A percentile compares a stretch with the other conserved stretches of the same genome.
Conservation (phyloP, 2,113 vertebrate genomes). For the rat (Rattus norvegicus) region DNA sequence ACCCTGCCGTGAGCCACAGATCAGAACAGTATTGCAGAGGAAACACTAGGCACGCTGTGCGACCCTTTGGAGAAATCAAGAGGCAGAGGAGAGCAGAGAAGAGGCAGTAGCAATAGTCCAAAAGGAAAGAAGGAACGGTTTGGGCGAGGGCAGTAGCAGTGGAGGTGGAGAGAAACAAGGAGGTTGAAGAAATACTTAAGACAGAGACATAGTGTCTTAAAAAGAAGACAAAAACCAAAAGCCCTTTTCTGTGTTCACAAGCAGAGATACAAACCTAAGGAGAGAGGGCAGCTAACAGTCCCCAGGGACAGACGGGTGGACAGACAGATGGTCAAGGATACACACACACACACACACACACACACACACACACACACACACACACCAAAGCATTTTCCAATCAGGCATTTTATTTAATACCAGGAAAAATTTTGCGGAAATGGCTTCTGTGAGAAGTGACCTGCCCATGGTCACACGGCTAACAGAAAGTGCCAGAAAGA, state of each 20-base stretch:
- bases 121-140: neutral
- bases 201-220: neutral
- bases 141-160: neutral
- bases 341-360: neutral
- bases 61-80: neutral
- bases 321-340: no score
- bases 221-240: neutral
- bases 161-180: neutral
- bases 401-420: conserved; percentile 19
- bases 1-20: neutral
- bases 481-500: neutral
- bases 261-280: neutral
- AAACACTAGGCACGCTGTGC: neutral
- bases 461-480: conserved; percentile 39
- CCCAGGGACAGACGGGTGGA: neutral
- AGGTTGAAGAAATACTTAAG: neutral
- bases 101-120: neutral
- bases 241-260: conserved; percentile 17
- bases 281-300: neutral
- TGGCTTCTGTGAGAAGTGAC: neutral
- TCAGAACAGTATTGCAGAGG: conserved; percentile 10
- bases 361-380: neutral
- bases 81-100: neutral
- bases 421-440: neutral
- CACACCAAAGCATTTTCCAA: neutral